These are phyloP conservation scores for Metalampra italica DNA, from an alignment of 2,888 invertebrate genomes.

Conservation along the genomic window DNA sequence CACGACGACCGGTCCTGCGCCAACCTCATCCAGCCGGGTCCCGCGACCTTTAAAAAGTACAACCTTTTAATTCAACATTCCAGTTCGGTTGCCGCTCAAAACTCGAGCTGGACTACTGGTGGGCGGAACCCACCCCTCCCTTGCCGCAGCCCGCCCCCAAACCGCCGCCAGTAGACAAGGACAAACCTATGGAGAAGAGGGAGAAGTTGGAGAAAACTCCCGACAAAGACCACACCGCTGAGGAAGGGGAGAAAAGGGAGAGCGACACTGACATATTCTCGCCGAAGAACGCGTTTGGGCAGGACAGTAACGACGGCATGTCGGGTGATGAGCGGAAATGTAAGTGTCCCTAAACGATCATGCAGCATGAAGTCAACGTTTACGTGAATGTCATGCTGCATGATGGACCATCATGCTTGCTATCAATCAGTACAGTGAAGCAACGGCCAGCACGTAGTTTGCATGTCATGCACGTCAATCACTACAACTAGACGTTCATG, in stretches of 20 bases:
- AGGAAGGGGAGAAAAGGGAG: conserved; percentile 50
- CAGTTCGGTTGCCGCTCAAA: conserved; percentile 87
- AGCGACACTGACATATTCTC: conserved; percentile 61
- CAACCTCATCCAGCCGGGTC: too few species aligned
- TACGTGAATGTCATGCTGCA: too few species aligned
- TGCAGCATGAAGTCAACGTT: too few species aligned
- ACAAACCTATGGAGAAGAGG: conserved; percentile 25
- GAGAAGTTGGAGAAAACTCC: conserved; percentile 37
- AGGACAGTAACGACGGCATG: conserved; percentile 69
- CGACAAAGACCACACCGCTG: conserved; percentile 47
- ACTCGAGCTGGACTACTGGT: conserved; percentile 88
- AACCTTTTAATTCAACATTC: too few species aligned
- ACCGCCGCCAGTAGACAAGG: conserved; percentile 20
- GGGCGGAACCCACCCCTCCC: conserved; percentile 79
- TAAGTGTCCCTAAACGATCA: too few species aligned
- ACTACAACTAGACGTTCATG: too few species aligned
- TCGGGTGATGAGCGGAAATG: conserved; percentile 69
- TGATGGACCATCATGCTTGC: too few species aligned
- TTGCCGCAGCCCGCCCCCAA: conserved; percentile 27
- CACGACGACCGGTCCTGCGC: too few species aligned
- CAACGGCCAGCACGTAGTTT: too few species aligned
- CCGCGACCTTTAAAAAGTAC: too few species aligned
- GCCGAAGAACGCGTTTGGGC: conserved; percentile 57
- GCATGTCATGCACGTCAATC: too few species aligned
- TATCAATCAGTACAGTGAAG: too few species aligned